Evolutionary conservation across 2,113 vertebrate species (phyloP), one percentile per base, ranked within the genome.

Genomic region (Rhipidura dahli): DNA sequence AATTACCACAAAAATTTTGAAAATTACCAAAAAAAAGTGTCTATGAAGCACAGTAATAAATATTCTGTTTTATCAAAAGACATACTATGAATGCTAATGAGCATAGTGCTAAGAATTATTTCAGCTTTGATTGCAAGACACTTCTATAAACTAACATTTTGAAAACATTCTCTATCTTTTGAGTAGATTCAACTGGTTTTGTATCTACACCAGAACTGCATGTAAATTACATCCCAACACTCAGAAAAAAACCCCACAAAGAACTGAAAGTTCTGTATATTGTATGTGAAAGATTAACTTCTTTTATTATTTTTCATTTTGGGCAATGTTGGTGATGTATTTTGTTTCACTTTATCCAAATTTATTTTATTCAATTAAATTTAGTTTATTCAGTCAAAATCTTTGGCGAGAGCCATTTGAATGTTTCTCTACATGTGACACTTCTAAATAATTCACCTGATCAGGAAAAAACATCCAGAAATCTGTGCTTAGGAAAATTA

Each of bases 41-140:
- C 23, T 42, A 18, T 30, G n/a, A 86, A 40, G 6, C 49, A 69
- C 6, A 71, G 10, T 42, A 84, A 78, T 63, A 92, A 53, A 65
- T 11, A 30, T 33, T 56, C 10, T 65, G 11, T 73, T 83, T 50
- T 56, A 75, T 79, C 21, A 44, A 54, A 37, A 53, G 6, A 57
- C 0, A 1, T 60, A 72, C 3, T 4, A 31, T 17, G 18, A 33
- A 8, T 81, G 11, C 9, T 49, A 54, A 2, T 17, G 15, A 69
- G 13, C 6, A 51, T 1, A 50, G 4, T 22, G 13, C 20, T 35
- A 51, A 28, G n/a, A 93, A 85, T 54, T 47, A 51, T 37, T 78
- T 73, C 73, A 49, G 6, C 17, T 77, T 45, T 42, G 26, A 54
- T 22, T 70, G 16, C 7, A 59, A 75, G 28, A 39, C 2, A 26